phyloP scores from a whole-genome alignment of 92 coral and sea anemone genomes.

The Epizoanthus scotinus region DNA sequence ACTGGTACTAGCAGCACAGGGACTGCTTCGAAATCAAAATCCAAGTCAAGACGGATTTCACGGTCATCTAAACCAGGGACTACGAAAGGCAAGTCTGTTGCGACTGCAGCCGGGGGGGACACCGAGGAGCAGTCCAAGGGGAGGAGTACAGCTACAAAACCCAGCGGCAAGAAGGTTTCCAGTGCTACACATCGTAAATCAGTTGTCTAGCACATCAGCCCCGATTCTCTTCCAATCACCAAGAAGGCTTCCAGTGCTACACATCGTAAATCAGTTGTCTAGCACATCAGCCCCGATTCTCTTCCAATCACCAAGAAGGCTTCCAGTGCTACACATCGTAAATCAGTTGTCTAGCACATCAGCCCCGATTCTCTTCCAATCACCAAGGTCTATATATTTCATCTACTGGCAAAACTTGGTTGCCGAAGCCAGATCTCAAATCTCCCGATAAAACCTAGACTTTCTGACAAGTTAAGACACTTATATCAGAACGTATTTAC shows the following conservation, averaged over 20 bases:
- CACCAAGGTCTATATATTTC: too few relatives aligned
- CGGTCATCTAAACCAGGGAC: conserved; percentile 42
- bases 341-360: background rate
- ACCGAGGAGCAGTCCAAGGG: conserved; percentile 41
- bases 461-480: too few relatives aligned
- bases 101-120: conserved; percentile 42
- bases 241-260: conserved; percentile 2
- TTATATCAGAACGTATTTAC: too few relatives aligned
- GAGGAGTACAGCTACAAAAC: conserved; percentile 34
- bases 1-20: background rate
- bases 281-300: too few relatives aligned
- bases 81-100: conserved; percentile 41
- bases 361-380: too few relatives aligned
- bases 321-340: conserved; percentile 8
- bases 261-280: background rate
- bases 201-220: too few relatives aligned
- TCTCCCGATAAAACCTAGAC: too few relatives aligned
- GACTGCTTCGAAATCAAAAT: background rate
- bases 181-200: conserved; percentile 11
- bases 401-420: too few relatives aligned
- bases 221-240: background rate
- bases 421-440: too few relatives aligned
- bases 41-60: conserved; percentile 8
- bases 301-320: background rate
- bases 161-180: conserved; percentile 15